Base-by-base conservation (phyloP, 2,113 vertebrate genomes). In the Pedetes capensis region DNA sequence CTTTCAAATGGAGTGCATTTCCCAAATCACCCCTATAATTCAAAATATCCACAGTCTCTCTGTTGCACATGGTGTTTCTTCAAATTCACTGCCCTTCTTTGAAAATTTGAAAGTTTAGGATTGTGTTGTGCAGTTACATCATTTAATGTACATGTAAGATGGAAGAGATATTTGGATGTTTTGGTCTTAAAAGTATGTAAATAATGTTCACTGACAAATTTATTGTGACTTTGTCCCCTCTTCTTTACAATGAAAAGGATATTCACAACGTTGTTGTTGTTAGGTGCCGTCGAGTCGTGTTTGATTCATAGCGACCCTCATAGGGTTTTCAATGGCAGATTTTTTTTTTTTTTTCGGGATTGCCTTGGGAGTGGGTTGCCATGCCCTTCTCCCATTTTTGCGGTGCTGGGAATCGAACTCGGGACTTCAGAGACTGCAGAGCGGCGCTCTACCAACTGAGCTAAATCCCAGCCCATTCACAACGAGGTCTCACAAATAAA, bases 1-100 rank as follows among this genome's bases (percentile, higher is more conserved):
- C 37, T 66, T 96, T 94, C 92, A 87, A 4, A 82, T 16, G 6
- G 61, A 95, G 42, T 64, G 59, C 51, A 74, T 68, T 87, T 91
- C 44, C 44, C 1, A 13, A 29, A 51, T 59, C 10, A 72, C 17
- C 6, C n/a, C 37, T 1, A 13, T 68, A 76, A 84, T 0, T 44
- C 44, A 69, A 32, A 95, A 72, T 64, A 85, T 47, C 83, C 7
- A 42, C 14, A 59, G 82, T 69, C 14, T 76, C 25, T 90, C 61
- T 44, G 27, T 32, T 61, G 59, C 23, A 57, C 1, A 10, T 2
- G 27, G 32, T 3, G 47, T 13, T 93, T 44, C 22, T 51, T 51
- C 76, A 94, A 69, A 61, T 57, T 39, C 32, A 69, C 1, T 51
- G 5, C 22, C 49, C 13, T 86, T 75, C n/a, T 42, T 82, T 92